Evolutionary conservation across 2,113 vertebrate species (phyloP).

Genomic region (Microtus pennsylvanicus): DNA sequence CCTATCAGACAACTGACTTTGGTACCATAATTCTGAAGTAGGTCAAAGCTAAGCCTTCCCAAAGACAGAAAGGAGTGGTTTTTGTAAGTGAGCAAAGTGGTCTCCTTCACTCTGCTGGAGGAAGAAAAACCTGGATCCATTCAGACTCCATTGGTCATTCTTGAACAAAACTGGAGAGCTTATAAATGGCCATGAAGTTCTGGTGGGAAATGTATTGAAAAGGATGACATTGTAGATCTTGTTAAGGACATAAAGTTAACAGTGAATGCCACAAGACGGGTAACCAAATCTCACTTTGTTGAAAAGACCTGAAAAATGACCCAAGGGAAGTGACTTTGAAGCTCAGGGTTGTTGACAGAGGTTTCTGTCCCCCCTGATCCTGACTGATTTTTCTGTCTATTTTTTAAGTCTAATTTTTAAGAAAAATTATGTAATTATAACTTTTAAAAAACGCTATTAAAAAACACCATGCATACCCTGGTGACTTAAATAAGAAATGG

Average conservation of each 20-base stretch:
- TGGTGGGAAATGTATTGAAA: not conserved
- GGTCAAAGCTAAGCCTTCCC: not conserved
- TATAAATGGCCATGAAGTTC: not conserved
- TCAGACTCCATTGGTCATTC: not conserved
- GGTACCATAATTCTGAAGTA: not conserved
- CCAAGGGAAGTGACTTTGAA: not conserved
- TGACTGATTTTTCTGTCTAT: too few species aligned
- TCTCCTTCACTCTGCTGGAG: too few species aligned
- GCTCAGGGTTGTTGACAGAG: too few species aligned
- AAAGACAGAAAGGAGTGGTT: not conserved
- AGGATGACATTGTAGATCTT: not conserved
- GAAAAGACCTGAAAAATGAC: not conserved
- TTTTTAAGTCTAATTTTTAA: too few species aligned
- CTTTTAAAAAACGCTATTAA: not conserved
- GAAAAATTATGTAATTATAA: not conserved
- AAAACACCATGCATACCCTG: not conserved
- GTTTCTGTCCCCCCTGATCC: too few species aligned
- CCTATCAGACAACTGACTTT: not conserved
- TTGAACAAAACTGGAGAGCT: not conserved
- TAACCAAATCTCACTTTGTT: not conserved
- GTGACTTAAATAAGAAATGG: not conserved
- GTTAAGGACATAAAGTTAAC: not conserved
- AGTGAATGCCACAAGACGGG: not conserved
- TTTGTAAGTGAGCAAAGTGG: not conserved
- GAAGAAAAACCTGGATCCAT: not conserved